Percentiles rank a stretch among this genome's conserved stretches.
These are phyloP conservation scores for Acrocephalus arundinaceus DNA, from an alignment of 2,113 vertebrate genomes.

Conservation along the genomic window DNA sequence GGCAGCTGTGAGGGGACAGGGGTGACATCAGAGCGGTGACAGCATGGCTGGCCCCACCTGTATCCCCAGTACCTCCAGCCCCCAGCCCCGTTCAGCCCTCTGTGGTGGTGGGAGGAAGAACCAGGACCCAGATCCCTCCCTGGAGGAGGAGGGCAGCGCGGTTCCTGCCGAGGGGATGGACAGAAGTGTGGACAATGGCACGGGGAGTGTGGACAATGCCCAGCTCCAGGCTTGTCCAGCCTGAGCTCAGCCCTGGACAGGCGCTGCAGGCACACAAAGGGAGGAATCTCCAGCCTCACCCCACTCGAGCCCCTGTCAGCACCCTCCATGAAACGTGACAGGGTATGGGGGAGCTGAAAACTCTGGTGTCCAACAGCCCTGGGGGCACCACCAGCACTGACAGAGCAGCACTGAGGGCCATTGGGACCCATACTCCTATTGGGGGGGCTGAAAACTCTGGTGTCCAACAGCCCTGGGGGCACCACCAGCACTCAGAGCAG, in stretches of 20 bases:
- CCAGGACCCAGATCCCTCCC: fast-evolving
- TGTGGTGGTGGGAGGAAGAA: background rate
- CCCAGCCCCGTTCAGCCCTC: background rate
- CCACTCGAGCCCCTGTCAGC: background rate
- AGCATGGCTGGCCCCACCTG: background rate
- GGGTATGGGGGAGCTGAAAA: background rate
- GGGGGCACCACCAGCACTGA: background rate
- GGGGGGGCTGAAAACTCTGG: background rate
- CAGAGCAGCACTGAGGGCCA: background rate
- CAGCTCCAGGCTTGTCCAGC: background rate
- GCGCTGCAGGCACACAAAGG: background rate
- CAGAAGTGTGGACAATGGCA: background rate
- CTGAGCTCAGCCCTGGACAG: background rate
- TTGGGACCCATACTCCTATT: fast-evolving
- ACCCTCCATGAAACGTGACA: background rate
- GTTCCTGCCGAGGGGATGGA: background rate
- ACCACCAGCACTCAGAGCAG: background rate
- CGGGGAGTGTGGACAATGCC: background rate
- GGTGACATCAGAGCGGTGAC: background rate
- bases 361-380: background rate
- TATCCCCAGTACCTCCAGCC: background rate
- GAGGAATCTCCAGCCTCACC: background rate
- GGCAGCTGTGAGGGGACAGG: constrained; percentile 75
- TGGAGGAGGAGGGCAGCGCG: fast-evolving
- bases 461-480: background rate